phyloP scores from a whole-genome alignment of 2,797 vertebrate genomes.

The Phyllotis vaccarum region DNA sequence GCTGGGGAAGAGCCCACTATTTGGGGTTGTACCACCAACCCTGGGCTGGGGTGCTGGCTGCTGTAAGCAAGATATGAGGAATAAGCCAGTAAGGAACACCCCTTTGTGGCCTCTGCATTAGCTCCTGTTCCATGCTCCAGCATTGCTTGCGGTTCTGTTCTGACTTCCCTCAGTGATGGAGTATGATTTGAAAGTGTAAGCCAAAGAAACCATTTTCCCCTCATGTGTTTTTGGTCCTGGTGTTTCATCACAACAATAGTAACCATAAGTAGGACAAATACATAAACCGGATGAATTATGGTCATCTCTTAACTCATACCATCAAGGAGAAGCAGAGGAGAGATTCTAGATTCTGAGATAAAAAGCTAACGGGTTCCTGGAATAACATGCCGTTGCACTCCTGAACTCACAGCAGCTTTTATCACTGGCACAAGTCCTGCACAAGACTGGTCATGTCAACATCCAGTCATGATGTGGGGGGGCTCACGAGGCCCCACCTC shows the following conservation, averaged over 20 bases:
- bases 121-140: not conserved
- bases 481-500: not conserved
- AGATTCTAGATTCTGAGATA: not conserved
- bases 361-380: not conserved
- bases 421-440: not conserved
- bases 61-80: not conserved
- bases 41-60: not conserved
- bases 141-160: not conserved
- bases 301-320: not conserved
- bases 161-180: not conserved
- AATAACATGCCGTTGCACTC: too few species aligned
- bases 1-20: not conserved
- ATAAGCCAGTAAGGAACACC: not conserved
- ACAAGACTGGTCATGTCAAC: not conserved
- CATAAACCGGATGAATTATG: not conserved
- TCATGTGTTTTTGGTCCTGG: not conserved
- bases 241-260: not conserved
- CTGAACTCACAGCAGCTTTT: not conserved
- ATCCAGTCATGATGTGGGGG: too few species aligned
- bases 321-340: not conserved
- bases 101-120: not conserved
- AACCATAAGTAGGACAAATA: not conserved
- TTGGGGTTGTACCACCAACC: not conserved
- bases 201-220: not conserved
- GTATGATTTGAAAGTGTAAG: not conserved